Base-by-base conservation (phyloP, 2,888 invertebrate species). In the Neuroscelio doddi region DNA sequence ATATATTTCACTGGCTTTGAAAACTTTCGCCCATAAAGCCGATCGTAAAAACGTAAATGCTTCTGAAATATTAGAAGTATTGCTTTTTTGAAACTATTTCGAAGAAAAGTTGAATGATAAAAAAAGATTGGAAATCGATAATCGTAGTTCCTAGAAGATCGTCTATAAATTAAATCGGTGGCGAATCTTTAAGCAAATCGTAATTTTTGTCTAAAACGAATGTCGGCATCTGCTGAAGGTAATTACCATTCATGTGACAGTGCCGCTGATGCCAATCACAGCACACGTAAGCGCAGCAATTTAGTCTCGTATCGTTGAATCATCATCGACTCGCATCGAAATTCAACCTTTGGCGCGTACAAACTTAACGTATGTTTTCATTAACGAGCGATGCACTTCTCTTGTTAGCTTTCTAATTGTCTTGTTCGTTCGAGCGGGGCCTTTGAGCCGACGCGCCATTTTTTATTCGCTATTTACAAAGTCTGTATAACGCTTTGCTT, bases 351-450 rank as follows among this genome's bases (percentile, higher is more conserved):
- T 42, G 57, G 26, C 30, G 51, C 45, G 51, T 34, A 51, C n/a
- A 32, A 16, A 50, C 34, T 21, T 21, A 4, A 39, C 45, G 66
- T 56, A 41, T 41, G 62, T 62, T 62, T 66, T 66, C 66, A 66
- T 66, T 66, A 66, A 62, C 39, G 45, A 14, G 21, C 26, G 66
- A 57, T 46, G 56, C 62, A 41, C 47, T 59, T 51, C 51, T 47
- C 56, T 56, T 51, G 50, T 62, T 46, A 49, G 41, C 62, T 58
- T 47, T 59, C 52, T 56, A 65, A 65, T 65, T 65, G 57, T 61
- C 49, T 56, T 61, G 65, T 61, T 47, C 64, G 47, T 66, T 56
- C 52, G 12, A 52, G 55, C 55, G 51, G 51, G 61, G 51, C 52
- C 61, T 61, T 65, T 61, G 61, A 61, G 45, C 32, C 45, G 30